Evolutionary conservation across 2,113 vertebrate species (phyloP).

Genomic region (Carollia perspicillata): DNA sequence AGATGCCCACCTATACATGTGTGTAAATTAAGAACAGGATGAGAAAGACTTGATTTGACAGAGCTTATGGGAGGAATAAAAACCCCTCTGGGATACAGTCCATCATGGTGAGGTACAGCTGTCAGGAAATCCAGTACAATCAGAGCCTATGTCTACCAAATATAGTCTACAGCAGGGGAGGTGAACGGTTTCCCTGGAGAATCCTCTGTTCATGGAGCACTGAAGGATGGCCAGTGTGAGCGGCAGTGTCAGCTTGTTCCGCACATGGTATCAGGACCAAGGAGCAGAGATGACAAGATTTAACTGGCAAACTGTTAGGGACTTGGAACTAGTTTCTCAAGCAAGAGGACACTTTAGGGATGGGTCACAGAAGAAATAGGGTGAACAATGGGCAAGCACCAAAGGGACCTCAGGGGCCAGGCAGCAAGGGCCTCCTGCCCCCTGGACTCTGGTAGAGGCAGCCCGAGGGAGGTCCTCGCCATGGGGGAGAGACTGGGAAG

Average conservation of each 20-base stretch:
- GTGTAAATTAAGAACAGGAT: neutral
- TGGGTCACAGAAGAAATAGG: neutral
- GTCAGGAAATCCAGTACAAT: neutral
- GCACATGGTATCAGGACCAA: neutral
- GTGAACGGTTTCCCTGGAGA: neutral
- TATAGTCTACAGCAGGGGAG: neutral
- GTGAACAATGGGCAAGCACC: neutral
- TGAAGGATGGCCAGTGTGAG: neutral
- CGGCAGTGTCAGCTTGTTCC: neutral
- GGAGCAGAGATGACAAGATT: neutral
- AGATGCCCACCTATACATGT: neutral
- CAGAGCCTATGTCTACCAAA: neutral
- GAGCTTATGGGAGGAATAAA: neutral
- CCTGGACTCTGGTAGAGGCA: neutral
- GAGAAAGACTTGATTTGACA: neutral
- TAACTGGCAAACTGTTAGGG: neutral
- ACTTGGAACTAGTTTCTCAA: neutral
- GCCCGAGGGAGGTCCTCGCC: neutral
- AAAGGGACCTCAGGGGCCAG: neutral
- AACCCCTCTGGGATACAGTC: neutral
- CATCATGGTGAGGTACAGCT: neutral
- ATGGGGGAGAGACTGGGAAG: rapidly evolving
- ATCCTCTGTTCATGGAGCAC: neutral
- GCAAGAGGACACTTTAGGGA: neutral
- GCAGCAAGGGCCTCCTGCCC: neutral